Evolutionary conservation across 53 echinoderm and acorn worm species (phyloP), one percentile per base, ranked within the genome.

Genomic region (Glandiceps talaboti): DNA sequence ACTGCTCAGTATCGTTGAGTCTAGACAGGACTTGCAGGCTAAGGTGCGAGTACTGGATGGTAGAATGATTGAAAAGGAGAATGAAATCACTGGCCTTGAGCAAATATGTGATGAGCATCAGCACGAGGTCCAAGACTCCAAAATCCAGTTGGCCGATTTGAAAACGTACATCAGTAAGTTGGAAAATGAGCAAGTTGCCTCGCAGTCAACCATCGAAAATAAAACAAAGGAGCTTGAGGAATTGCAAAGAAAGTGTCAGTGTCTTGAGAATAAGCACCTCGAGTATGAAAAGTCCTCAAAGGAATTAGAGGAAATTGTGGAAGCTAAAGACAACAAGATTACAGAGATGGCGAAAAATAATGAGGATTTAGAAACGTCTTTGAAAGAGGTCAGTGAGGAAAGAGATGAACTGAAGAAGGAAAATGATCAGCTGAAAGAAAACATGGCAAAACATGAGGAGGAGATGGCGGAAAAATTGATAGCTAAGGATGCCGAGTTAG

Each of bases 391-490:
- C 27, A 30, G 30, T 6, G 1, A 0, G 0, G 26, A 25, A 0
- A 32, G 27, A 31, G 32, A 78, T 25, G 31, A 32, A 14, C 79
- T 32, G 32, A 78, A 86, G 30, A 33, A 73, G 28, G 86, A 90
- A 28, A 31, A 88, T 0, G 74, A 80, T 29, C 78, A 74, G 25
- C 74, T 88, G 74, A 86, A 88, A 31, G 85, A 90, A 27, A 86
- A 78, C 74, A 81, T 78, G 30, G 80, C 74, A 30, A 88, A 88
- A 25, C 90, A 90, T 29, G 92, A 94, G 74, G 81, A 85, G 76
- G 45, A 33, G 1, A 77, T 90, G 32, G 83, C 76, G 1, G 75
- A 26, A 27, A 78, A 78, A 27, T 6, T 79, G 79, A 29, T 81
- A 28, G 64, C 74, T 77, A 30, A 74, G 82, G 75, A 79, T 82